Evolutionary conservation across 2,113 vertebrate genomes (phyloP), one percentile per base, ranked within the genome.

Genomic region (Rostratula benghalensis): DNA sequence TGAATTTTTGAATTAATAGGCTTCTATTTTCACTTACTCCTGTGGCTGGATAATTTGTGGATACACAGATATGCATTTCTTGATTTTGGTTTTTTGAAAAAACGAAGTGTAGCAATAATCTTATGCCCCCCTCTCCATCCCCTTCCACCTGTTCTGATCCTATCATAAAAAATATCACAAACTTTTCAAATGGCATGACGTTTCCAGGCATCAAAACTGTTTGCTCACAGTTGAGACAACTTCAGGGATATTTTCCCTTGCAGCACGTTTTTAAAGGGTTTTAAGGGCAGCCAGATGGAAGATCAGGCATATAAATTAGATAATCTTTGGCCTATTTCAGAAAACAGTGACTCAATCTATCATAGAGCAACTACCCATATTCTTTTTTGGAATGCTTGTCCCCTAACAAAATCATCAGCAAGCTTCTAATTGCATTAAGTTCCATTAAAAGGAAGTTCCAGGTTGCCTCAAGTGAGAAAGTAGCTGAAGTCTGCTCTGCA

Each of bases 311-410:
- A 95, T 67, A 94, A 95, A 95, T 95, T 85, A 87, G 57, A 56
- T 94, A 87, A 93, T 76, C 89, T 94, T 93, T 83, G 81, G 53
- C 83, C 69, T 91, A 8, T 68, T 96, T 94, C 80, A 91, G 77
- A 84, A 89, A 87, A 68, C 43, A 84, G 43, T 75, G 86, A 91
- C 67, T 95, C 74, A 82, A 53, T 79, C 77, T 61, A 93, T 76
- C 81, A 79, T 3, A 89, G 17, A 64, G 35, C 28, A 57, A 10
- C 45, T 91, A 67, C 76, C 28, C 48, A 79, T 57, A 79, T 87
- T 84, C 91, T 95, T 93, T 96, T 93, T 87, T 61, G 61, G 19
- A 30, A 54, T 79, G 48, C 77, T 76, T 64, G 39, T 85, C 57
- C 85, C 63, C 74, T 56, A 73, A 83, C 16, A 87, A 83, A 91